Percentiles rank a stretch among this genome's conserved stretches.
These are phyloP conservation scores for Danio albolineatus DNA, from an alignment of 2,797 vertebrate genomes.

Conservation along the genomic window DNA sequence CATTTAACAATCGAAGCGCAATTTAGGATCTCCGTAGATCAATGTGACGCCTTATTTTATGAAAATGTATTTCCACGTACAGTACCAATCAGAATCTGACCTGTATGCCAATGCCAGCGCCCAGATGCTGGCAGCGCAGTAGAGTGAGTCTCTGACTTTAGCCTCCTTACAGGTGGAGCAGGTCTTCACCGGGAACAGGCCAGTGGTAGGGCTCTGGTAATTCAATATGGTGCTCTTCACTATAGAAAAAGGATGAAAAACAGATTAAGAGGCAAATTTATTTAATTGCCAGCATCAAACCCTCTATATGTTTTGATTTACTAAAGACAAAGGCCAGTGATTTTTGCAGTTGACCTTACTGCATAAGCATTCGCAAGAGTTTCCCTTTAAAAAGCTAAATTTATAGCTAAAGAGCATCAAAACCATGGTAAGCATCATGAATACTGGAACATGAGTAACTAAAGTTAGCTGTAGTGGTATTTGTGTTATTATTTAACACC, in stretches of 20 bases:
- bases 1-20: conserved; percentile 1
- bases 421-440: too few relatives aligned
- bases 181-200: conserved; percentile 91
- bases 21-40: background rate
- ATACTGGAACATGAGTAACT: too few relatives aligned
- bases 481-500: too few relatives aligned
- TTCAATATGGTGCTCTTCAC: conserved; percentile 91
- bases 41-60: background rate
- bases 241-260: conserved; percentile 61
- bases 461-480: too few relatives aligned
- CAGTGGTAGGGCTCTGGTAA: conserved; percentile 93
- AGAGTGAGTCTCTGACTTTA: conserved; percentile 92
- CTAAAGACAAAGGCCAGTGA: too few relatives aligned
- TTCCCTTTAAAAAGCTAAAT: too few relatives aligned
- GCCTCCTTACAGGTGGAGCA: conserved; percentile 83
- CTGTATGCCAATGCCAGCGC: conserved; percentile 92
- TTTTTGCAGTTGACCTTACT: too few relatives aligned
- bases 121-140: conserved; percentile 93
- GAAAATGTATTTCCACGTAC: background rate
- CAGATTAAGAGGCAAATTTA: background rate
- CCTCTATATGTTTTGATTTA: too few relatives aligned
- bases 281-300: too few relatives aligned
- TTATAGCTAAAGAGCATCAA: too few relatives aligned
- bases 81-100: conserved; percentile 69
- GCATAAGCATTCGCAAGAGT: too few relatives aligned